These are phyloP conservation scores for Plebejus melissa DNA, from an alignment of 2,888 invertebrate species.

Conservation along the genomic window DNA sequence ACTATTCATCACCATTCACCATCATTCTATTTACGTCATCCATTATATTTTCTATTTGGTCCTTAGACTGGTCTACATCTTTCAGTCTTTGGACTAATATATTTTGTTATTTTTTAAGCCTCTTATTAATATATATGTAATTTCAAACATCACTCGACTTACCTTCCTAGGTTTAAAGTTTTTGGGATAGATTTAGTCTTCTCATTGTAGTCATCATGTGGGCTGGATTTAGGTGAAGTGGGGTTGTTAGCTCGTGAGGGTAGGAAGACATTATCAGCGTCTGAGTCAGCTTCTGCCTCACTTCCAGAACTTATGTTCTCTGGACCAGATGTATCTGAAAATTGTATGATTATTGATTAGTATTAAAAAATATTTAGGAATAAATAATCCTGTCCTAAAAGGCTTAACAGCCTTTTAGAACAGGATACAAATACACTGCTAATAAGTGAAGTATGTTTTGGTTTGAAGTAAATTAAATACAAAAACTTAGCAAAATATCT, in stretches of 20 bases:
- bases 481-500: not conserved
- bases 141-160: constrained; percentile 14
- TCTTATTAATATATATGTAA: too few species aligned
- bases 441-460: not conserved
- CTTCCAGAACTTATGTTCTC: constrained; percentile 79
- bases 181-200: constrained; percentile 64
- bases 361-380: too few species aligned
- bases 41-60: not conserved
- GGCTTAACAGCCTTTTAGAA: too few species aligned
- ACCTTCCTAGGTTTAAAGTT: constrained; percentile 72
- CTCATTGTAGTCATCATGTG: constrained; percentile 46
- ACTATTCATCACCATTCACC: too few species aligned
- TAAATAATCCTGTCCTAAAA: too few species aligned
- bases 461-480: not conserved
- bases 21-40: not conserved
- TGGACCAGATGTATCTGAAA: constrained; percentile 80
- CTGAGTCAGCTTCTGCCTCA: constrained; percentile 71
- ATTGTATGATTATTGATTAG: not conserved
- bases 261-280: constrained; percentile 72
- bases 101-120: too few species aligned
- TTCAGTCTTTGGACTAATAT: too few species aligned
- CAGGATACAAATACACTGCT: too few species aligned
- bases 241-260: constrained; percentile 65
- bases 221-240: constrained; percentile 44
- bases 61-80: too few species aligned